Evolutionary conservation across 2,797 vertebrate genomes (phyloP).

Genomic region (Anguilla marmorata): DNA sequence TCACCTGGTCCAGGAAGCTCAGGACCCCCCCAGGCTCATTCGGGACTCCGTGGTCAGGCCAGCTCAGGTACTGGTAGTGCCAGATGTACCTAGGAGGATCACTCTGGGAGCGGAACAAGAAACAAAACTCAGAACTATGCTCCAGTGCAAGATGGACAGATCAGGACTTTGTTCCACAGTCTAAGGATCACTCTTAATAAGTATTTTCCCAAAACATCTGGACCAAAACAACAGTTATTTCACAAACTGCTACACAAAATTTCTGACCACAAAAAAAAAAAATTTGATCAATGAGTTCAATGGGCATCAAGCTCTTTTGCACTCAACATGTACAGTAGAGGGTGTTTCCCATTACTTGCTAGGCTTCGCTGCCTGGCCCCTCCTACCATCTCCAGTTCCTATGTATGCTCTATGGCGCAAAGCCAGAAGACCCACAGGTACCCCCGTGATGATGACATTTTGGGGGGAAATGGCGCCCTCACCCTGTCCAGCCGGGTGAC

Average conservation of each 20-base stretch:
- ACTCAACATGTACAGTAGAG: no score
- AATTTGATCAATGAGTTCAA: no score
- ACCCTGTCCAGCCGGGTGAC: conserved; percentile 73
- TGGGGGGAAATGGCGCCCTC: conserved; percentile 43
- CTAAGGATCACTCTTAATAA: neutral
- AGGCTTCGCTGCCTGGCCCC: no score
- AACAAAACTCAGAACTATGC: neutral
- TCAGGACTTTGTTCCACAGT: neutral
- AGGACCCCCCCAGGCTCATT: conserved; percentile 82
- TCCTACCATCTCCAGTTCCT: no score
- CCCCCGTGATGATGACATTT: neutral
- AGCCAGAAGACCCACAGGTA: neutral
- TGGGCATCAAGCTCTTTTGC: no score
- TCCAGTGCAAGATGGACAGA: neutral
- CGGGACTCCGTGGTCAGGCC: conserved; percentile 87
- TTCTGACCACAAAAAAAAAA: no score
- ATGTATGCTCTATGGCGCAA: no score
- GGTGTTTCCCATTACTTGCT: no score
- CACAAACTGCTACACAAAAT: no score
- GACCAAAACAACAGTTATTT: no score
- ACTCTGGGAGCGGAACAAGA: conserved; percentile 59
- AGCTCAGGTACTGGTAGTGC: conserved; percentile 88
- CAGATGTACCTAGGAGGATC: conserved; percentile 73
- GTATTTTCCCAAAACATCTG: no score
- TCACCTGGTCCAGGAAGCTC: conserved; percentile 84